Base-by-base conservation (phyloP, 2,797 vertebrate species). In the Pipistrellus pipistrellus region DNA sequence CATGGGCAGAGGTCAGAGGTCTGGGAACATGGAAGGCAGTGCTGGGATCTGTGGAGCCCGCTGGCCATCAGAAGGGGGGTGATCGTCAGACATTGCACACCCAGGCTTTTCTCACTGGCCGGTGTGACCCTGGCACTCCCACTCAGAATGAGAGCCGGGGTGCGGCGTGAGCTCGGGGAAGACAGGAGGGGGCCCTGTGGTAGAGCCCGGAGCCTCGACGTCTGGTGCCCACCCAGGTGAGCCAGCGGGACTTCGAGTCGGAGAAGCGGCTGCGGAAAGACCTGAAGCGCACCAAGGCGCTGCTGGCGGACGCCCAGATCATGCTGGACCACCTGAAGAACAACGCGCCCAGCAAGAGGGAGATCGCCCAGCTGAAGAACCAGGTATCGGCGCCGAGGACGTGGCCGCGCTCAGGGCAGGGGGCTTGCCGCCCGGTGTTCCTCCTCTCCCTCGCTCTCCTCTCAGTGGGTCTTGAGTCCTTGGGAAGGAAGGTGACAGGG, bases 301-400 rank as follows among this genome's bases (percentile, higher is more conserved):
- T 99, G 96, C 97, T 99, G 96, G 99, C 99, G 0, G 99, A 99
- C 0, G 99, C 99, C 0, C 99, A 99, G 98, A 99, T 99, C 98
- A 99, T 99, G 99, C 98, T 99, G 98, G 99, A 99, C 97, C 99
- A 99, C 98, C 98, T 99, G 85, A 99, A 99, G 98, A 99, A 99
- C 98, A 99, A 99, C 0, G 99, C 99, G 0, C 99, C 99, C 93
- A 99, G 99, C 98, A 99, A 99, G 98, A 98, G 99, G 96, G 99
- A 99, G 98, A 99, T 99, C 0, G 99, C 99, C 0, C 99, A 99
- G 97, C 99, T 99, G 77, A 99, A 99, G 97, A 99, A 99, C 97
- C 99, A 99, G 99, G 99, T 99, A 96, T 30, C 44, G 20, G 11
- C 48, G 14, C 55, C 41, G 53, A 38, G 10, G 9, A 48, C 1